Evolutionary conservation across 1,140 invertebrate genomes (phyloP), one percentile per base, ranked within the genome.

Genomic region (Diabrotica undecimpunctata): DNA sequence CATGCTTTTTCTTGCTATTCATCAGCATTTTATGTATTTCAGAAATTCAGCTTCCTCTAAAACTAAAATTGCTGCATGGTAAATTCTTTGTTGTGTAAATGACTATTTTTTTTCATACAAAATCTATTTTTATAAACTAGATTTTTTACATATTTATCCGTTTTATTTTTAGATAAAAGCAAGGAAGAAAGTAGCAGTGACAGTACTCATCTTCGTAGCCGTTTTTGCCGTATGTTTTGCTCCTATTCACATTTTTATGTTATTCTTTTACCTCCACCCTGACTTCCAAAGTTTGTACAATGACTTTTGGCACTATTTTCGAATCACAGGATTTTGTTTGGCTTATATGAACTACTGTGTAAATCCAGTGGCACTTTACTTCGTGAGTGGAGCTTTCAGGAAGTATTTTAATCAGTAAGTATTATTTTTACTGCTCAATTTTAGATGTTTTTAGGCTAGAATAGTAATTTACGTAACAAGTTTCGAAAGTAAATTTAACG

Each of bases 221-320:
- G 88, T 96, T 37, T 97, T 97, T 75, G 90, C 93, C 0, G 80
- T 95, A 9, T 97, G 95, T 76, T 97, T 96, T 80, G 84, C 96
- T 50, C 91, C 93, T 0, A 86, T 87, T 70, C 93, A 95, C 78
- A 85, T 90, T 5, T 94, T 92, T 75, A 88, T 95, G 84, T 79
- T 96, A 61, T 93, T 94, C 88, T 96, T 94, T 78, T 92, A 95
- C 80, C 87, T 82, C 75, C 83, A 89, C 74, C 89, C 91, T 2
- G 86, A 84, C 52, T 83, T 91, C 0, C 74, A 87, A 62, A 79
- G 85, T 0, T 83, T 90, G 67, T 96, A 90, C 81, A 95, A 94
- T 75, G 80, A 81, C 0, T 93, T 92, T 80, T 97, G 94, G 95
- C 89, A 95, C 76, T 85, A 85, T 5, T 86, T 95, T 50, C 86